Conservation (phyloP, 2,888 invertebrate species). For the Pseudococcus longispinus region DNA sequence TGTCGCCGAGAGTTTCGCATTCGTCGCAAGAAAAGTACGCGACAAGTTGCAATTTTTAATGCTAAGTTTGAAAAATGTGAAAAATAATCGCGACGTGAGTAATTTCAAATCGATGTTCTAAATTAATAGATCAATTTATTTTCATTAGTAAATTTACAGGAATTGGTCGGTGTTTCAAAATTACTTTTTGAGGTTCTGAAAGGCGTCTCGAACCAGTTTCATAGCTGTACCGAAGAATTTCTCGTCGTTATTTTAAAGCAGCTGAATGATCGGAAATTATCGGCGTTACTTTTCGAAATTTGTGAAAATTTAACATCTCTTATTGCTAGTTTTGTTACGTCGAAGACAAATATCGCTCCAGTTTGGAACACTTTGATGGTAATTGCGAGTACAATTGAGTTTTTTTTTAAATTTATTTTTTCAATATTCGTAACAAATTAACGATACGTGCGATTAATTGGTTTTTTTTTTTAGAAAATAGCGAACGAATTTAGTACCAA, state of each 20-base stretch:
- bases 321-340: neutral
- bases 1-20: slow-evolving; percentile 95
- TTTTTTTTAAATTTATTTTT: neutral
- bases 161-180: slow-evolving; percentile 80
- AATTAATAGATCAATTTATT: neutral
- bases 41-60: slow-evolving; percentile 78
- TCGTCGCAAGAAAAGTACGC: slow-evolving; percentile 86
- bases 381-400: neutral
- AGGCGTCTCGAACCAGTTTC: slow-evolving; percentile 84
- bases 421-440: neutral
- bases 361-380: slow-evolving; percentile 51
- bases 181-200: slow-evolving; percentile 87
- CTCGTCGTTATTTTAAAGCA: slow-evolving; percentile 67
- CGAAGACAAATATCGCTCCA: slow-evolving; percentile 41
- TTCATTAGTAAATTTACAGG: slow-evolving; percentile 64
- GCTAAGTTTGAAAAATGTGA: slow-evolving; percentile 73
- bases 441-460: neutral
- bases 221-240: slow-evolving; percentile 79
- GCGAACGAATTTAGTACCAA: slow-evolving; percentile 8
- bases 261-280: slow-evolving; percentile 23
- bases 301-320: slow-evolving; percentile 37
- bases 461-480: neutral
- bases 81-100: slow-evolving; percentile 74
- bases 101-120: neutral
- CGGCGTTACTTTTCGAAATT: neutral